Conservation (phyloP, 1,140 invertebrate species). For the Adoxophyes honmai region DNA sequence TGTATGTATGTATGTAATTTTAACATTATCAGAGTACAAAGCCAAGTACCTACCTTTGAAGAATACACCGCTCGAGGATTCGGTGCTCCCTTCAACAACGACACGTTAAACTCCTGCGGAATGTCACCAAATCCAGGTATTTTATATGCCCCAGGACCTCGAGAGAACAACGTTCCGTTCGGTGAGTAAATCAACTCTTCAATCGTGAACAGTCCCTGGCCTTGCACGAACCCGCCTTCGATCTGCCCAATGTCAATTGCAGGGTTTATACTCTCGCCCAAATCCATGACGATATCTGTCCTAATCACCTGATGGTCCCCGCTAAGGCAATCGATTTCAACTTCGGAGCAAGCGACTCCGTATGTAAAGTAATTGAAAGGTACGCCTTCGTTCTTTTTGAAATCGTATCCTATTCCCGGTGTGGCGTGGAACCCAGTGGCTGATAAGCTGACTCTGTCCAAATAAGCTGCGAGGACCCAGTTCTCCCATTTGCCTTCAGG, state of each 20-base stretch:
- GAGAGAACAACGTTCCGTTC: slow-evolving; percentile 86
- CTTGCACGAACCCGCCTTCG: slow-evolving; percentile 96
- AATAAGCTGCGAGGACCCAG: slow-evolving; percentile 90
- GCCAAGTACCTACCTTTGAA: slow-evolving; percentile 88
- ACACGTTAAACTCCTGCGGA: slow-evolving; percentile 94
- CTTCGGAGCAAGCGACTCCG: slow-evolving; percentile 87
- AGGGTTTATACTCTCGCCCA: slow-evolving; percentile 93
- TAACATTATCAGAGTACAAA: too few species aligned
- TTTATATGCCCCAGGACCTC: slow-evolving; percentile 96
- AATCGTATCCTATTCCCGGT: slow-evolving; percentile 88
- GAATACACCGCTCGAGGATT: slow-evolving; percentile 96
- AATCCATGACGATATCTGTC: slow-evolving; percentile 97
- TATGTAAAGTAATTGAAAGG: slow-evolving; percentile 90
- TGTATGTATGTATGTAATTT: too few species aligned
- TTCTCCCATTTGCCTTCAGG: slow-evolving; percentile 91
- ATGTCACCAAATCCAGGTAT: slow-evolving; percentile 94
- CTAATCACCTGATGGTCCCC: slow-evolving; percentile 91
- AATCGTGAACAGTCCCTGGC: slow-evolving; percentile 93
- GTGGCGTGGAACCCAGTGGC: slow-evolving; percentile 92
- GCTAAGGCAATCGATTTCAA: slow-evolving; percentile 93
- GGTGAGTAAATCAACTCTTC: slow-evolving; percentile 94
- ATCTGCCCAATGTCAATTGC: slow-evolving; percentile 98
- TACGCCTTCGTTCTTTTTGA: slow-evolving; percentile 83
- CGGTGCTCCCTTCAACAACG: slow-evolving; percentile 89
- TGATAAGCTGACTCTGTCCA: slow-evolving; percentile 88